These are phyloP conservation scores for Enteromius afrohamiltoni DNA, from an alignment of 2,797 vertebrate genomes.

Conservation along the genomic window DNA sequence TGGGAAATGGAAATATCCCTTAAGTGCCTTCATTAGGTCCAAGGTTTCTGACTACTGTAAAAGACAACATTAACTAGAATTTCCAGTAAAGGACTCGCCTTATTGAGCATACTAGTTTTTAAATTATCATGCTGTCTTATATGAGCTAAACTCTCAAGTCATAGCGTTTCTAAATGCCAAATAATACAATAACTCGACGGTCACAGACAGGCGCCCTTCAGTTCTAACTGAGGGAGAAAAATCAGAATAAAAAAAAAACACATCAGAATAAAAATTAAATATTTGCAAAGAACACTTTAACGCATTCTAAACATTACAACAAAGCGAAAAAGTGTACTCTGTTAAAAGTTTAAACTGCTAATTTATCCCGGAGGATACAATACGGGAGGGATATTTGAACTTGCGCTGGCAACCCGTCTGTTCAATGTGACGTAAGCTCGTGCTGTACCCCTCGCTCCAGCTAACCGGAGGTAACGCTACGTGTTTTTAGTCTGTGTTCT, in stretches of 20 bases:
- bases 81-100: background rate
- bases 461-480: conserved; percentile 16
- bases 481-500: background rate
- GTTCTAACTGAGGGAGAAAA: background rate
- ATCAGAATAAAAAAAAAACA: background rate
- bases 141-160: background rate
- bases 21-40: background rate
- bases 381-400: background rate
- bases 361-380: background rate
- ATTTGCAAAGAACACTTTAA: background rate
- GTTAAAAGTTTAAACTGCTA: background rate
- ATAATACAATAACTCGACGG: background rate
- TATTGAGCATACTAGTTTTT: background rate
- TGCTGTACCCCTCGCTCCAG: background rate
- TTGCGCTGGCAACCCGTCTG: conserved; percentile 30
- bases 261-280: background rate
- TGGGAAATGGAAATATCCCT: background rate
- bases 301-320: background rate
- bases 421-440: conserved; percentile 8
- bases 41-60: background rate
- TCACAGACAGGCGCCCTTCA: background rate
- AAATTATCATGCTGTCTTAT: background rate
- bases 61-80: background rate
- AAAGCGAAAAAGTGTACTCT: background rate
- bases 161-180: background rate